These are phyloP conservation scores for Caranx ignobilis DNA, from an alignment of 2,113 vertebrate species.

Conservation along the genomic window DNA sequence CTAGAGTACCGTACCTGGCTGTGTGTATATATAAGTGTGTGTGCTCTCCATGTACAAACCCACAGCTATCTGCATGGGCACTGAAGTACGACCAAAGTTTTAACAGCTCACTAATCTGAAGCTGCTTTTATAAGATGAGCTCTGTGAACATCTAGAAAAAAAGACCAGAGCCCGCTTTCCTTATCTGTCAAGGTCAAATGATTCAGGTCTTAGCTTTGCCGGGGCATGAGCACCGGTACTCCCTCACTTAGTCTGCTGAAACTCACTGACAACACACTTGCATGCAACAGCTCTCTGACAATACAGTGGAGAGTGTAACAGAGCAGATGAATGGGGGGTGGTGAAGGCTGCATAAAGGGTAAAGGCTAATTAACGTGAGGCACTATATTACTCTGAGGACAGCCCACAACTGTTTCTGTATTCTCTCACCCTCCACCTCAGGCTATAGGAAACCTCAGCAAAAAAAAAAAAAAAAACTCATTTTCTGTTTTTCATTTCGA, in stretches of 20 bases:
- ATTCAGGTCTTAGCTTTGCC: not conserved
- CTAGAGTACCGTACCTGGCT: not conserved
- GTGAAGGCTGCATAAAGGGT: slow-evolving; percentile 20
- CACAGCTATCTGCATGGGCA: fast-evolving
- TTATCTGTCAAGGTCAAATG: slow-evolving; percentile 16
- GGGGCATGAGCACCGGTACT: not conserved
- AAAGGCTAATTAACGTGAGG: slow-evolving; percentile 44
- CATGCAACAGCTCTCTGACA: slow-evolving; percentile 20
- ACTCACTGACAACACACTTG: slow-evolving; percentile 43
- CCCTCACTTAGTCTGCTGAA: not conserved
- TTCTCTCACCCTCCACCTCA: slow-evolving; percentile 14
- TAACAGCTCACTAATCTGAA: not conserved
- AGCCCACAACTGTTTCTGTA: not conserved
- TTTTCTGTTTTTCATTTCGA: slow-evolving; percentile 1
- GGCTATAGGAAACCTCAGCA: not conserved
- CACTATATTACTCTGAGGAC: slow-evolving; percentile 12
- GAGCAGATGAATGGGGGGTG: slow-evolving; percentile 6
- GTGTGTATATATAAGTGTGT: not conserved
- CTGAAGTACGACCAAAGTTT: not conserved
- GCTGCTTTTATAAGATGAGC: not conserved
- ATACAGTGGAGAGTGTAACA: slow-evolving; percentile 1
- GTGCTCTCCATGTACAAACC: not conserved
- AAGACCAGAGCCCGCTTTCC: not conserved
- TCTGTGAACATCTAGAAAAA: not conserved
- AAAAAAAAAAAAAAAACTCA: not conserved